phyloP scores from a whole-genome alignment of 2,113 vertebrate genomes.

The Globicephala melas region DNA sequence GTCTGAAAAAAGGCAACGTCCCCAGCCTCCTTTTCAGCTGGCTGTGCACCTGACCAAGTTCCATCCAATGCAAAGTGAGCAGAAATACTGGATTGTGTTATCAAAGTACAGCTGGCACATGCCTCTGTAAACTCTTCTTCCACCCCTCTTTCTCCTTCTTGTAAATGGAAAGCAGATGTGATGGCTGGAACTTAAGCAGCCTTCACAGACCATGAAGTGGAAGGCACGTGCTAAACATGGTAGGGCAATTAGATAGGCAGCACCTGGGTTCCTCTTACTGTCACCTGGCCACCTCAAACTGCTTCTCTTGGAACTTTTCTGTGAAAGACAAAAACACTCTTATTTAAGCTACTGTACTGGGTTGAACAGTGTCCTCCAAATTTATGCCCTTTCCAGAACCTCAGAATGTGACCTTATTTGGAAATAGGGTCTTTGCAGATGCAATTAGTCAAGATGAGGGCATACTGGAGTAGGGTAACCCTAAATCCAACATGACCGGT shows the following conservation, averaged over 20 bases:
- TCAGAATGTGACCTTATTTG: background rate
- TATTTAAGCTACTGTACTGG: background rate
- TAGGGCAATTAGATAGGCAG: background rate
- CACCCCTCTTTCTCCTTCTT: background rate
- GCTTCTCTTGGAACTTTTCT: background rate
- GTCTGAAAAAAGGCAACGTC: background rate
- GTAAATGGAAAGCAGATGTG: background rate
- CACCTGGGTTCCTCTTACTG: background rate
- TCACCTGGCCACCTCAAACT: background rate
- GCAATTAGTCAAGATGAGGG: background rate
- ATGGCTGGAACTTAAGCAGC: background rate
- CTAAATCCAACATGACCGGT: background rate
- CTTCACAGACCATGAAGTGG: background rate
- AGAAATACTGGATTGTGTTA: background rate
- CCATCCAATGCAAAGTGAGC: background rate
- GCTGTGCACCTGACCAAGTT: background rate
- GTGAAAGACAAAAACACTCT: background rate
- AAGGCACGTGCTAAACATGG: background rate
- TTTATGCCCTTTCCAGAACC: background rate
- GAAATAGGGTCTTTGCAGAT: background rate
- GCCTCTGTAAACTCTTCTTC: background rate
- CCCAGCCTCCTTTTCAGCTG: background rate
- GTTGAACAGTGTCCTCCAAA: background rate
- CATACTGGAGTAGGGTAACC: background rate
- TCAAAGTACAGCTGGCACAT: background rate